A percentile compares a stretch with the other conserved stretches of the same genome.
These are phyloP conservation scores for Xylota sylvarum DNA, from an alignment of 2,888 invertebrate genomes.

Conservation along the genomic window DNA sequence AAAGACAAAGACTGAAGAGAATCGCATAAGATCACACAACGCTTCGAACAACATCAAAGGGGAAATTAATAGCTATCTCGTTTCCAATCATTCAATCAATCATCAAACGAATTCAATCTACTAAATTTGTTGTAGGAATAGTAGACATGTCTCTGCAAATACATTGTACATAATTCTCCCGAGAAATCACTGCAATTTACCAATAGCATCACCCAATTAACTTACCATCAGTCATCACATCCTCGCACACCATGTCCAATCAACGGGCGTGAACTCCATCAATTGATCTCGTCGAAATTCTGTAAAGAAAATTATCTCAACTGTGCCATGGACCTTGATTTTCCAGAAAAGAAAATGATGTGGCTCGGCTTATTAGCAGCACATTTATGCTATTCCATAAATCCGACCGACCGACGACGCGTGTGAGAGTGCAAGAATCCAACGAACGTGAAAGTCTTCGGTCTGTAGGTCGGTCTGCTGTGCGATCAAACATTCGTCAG, in stretches of 20 bases:
- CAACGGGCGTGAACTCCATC: not conserved
- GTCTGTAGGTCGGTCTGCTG: not conserved
- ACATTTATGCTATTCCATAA: conserved; percentile 15
- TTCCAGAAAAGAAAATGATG: conserved; percentile 38
- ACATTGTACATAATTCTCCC: not conserved
- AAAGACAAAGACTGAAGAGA: too few relatives aligned
- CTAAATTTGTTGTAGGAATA: too few relatives aligned
- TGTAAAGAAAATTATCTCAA: conserved; percentile 22
- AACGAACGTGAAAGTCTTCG: conserved; percentile 66
- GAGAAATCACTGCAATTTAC: not conserved
- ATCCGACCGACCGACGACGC: not conserved
- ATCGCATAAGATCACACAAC: too few relatives aligned
- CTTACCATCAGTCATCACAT: not conserved
- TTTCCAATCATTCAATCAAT: too few relatives aligned
- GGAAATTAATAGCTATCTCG: too few relatives aligned
- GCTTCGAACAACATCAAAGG: too few relatives aligned
- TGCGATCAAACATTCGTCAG: conserved; percentile 20
- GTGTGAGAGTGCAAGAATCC: conserved; percentile 32
- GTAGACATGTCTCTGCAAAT: too few relatives aligned
- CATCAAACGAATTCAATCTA: too few relatives aligned
- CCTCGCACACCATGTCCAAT: not conserved
- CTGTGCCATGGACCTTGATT: conserved; percentile 31
- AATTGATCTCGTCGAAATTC: conserved; percentile 3
- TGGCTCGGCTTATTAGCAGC: conserved; percentile 10
- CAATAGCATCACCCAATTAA: conserved; percentile 7